Conservation (phyloP, 2,113 vertebrate genomes). For the Phylloscopus trochilus region DNA sequence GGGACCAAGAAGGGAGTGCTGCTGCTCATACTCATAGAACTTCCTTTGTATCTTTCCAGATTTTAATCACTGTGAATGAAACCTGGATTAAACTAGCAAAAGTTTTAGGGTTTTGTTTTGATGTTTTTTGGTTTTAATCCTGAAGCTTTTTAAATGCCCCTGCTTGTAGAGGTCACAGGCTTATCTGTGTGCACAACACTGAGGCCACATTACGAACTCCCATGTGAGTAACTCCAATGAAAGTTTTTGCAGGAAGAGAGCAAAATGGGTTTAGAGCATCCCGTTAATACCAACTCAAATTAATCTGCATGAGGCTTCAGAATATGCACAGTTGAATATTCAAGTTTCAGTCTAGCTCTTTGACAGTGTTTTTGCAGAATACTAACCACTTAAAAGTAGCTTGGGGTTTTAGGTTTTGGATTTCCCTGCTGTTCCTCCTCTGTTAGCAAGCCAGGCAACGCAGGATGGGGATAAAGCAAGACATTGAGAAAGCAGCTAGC, state of each 20-base stretch:
- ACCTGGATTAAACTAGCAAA: not conserved
- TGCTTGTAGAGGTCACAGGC: not conserved
- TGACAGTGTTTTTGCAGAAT: not conserved
- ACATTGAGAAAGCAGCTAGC: not conserved
- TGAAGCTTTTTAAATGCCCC: not conserved
- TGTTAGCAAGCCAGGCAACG: not conserved
- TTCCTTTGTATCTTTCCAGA: not conserved
- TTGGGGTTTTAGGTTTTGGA: not conserved
- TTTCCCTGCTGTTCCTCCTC: not conserved
- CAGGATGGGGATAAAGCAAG: not conserved
- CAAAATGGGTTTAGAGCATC: not conserved
- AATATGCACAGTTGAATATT: not conserved
- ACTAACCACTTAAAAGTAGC: not conserved
- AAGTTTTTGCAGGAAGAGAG: not conserved
- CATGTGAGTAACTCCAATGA: not conserved
- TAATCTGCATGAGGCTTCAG: not conserved
- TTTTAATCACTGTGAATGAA: not conserved
- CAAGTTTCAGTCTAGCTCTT: not conserved
- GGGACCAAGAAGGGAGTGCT: not conserved
- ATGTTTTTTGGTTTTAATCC: not conserved
- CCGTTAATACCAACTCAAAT: not conserved
- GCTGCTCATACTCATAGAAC: not conserved
- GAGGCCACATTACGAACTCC: not conserved
- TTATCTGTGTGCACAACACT: not conserved
- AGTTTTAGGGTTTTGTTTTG: not conserved